Percentiles rank a stretch among this genome's conserved stretches.
Evolutionary conservation across 2,888 invertebrate genomes (phyloP).

Genomic region (Pachycephus smyrnensis): DNA sequence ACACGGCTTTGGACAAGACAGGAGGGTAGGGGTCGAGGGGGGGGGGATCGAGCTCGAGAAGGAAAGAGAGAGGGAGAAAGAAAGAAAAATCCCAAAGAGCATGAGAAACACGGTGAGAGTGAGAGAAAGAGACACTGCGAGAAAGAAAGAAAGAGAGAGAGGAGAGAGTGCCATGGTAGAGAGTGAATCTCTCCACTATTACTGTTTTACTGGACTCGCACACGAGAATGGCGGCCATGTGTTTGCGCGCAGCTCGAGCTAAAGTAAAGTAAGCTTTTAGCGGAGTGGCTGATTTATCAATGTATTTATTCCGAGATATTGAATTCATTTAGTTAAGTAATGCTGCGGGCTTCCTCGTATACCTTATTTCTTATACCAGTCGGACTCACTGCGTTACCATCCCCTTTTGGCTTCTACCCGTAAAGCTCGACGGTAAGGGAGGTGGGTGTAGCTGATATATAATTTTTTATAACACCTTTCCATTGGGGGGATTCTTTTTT

Average conservation of each 20-base stretch:
- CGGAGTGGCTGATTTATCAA: conserved; percentile 67
- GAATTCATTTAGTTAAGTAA: conserved; percentile 66
- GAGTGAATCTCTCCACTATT: conserved; percentile 11
- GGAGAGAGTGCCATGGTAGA: background rate
- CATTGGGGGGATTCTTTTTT: background rate
- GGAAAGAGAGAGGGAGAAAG: conserved; percentile 6
- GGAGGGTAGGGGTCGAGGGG: no score
- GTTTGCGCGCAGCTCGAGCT: conserved; percentile 26
- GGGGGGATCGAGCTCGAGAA: background rate
- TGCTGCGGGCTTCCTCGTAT: conserved; percentile 24
- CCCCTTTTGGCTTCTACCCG: background rate
- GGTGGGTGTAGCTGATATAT: background rate
- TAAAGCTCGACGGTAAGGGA: background rate
- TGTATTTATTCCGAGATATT: conserved; percentile 67
- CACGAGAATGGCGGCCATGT: background rate
- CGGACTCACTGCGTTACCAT: background rate
- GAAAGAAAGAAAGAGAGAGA: conserved; percentile 1
- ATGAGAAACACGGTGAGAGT: no score
- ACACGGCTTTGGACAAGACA: background rate
- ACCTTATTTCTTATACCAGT: background rate
- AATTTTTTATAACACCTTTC: background rate
- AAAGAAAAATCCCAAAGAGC: background rate
- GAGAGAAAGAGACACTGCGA: background rate
- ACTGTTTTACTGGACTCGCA: background rate
- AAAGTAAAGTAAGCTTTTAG: conserved; percentile 65